phyloP scores from a whole-genome alignment of 2,888 invertebrate species.

The Scaptomyza reducta region DNA sequence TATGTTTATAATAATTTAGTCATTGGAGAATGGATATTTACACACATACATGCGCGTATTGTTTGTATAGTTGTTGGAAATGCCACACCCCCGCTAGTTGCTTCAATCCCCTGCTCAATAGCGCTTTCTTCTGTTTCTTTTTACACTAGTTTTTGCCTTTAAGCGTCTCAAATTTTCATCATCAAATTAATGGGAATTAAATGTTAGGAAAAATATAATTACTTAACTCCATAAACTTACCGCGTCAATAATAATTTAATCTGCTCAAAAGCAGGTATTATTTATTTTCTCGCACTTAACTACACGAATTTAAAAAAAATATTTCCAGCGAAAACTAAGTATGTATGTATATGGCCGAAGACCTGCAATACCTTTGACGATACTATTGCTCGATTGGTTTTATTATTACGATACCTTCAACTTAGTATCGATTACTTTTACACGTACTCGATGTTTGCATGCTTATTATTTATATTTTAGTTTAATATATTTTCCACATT shows the following conservation, averaged over 20 bases:
- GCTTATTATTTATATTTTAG: not conserved
- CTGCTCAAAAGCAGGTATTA: conserved; percentile 77
- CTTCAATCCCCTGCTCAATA: conserved; percentile 16
- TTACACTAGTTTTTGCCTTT: conserved; percentile 13
- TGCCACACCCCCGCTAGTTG: conserved; percentile 56
- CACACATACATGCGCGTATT: conserved; percentile 23
- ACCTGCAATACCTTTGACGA: conserved; percentile 34
- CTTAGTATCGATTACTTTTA: conserved; percentile 20
- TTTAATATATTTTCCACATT: not conserved
- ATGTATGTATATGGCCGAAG: conserved; percentile 56
- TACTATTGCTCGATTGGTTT: conserved; percentile 14
- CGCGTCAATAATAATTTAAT: conserved; percentile 63
- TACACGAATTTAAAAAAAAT: conserved; percentile 54
- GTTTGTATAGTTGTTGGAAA: conserved; percentile 36
- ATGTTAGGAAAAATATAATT: not conserved
- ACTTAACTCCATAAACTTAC: conserved; percentile 72
- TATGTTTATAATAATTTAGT: conserved; percentile 41
- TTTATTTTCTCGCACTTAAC: conserved; percentile 68
- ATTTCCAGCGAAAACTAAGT: conserved; percentile 58
- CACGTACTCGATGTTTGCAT: conserved; percentile 14
- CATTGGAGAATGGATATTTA: conserved; percentile 29
- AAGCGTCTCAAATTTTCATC: conserved; percentile 10
- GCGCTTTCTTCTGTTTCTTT: conserved; percentile 33
- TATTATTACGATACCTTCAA: conserved; percentile 2
- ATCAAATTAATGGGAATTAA: not conserved